Percentiles rank a stretch among this genome's conserved stretches.
Conservation (phyloP, 2,113 vertebrate species). For the Physeter macrocephalus region DNA sequence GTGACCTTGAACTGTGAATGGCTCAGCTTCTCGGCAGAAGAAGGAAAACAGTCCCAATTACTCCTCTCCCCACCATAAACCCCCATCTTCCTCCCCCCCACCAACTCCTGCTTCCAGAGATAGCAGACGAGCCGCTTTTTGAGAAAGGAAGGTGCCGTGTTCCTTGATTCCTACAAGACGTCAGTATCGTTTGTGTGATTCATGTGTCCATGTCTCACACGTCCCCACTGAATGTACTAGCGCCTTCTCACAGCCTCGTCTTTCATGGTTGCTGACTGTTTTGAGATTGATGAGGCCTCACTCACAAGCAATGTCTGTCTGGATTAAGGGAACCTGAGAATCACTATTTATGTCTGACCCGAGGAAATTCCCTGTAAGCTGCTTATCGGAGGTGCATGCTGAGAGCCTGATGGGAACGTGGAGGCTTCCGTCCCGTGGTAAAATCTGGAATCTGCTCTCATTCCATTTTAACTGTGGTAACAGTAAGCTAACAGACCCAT, state of each 20-base stretch:
- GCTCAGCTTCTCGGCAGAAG: neutral
- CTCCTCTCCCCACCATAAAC: no score
- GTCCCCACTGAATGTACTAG: neutral
- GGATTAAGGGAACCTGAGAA: constrained; percentile 57
- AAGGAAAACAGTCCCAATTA: neutral
- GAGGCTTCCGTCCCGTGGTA: neutral
- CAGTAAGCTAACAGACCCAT: neutral
- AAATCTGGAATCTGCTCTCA: constrained; percentile 3
- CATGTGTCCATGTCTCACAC: constrained; percentile 23
- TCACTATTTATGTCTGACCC: constrained; percentile 60
- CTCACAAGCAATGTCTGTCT: constrained; percentile 19
- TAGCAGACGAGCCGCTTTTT: neutral
- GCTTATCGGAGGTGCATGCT: constrained; percentile 38
- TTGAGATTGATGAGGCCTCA: constrained; percentile 65
- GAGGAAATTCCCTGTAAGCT: constrained; percentile 65
- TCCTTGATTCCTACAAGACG: neutral
- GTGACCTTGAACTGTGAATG: neutral
- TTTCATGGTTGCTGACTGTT: constrained; percentile 28
- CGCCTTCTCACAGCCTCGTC: constrained; percentile 21
- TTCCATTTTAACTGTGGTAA: neutral
- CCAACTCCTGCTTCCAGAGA: neutral
- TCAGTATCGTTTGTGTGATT: constrained; percentile 43
- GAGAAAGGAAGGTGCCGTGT: neutral
- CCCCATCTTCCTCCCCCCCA: no score
- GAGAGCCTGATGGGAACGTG: constrained; percentile 11